Percentiles rank a stretch among this genome's conserved stretches.
Conservation (phyloP, 2,113 vertebrate species). For the Misgurnus mizolepis region DNA sequence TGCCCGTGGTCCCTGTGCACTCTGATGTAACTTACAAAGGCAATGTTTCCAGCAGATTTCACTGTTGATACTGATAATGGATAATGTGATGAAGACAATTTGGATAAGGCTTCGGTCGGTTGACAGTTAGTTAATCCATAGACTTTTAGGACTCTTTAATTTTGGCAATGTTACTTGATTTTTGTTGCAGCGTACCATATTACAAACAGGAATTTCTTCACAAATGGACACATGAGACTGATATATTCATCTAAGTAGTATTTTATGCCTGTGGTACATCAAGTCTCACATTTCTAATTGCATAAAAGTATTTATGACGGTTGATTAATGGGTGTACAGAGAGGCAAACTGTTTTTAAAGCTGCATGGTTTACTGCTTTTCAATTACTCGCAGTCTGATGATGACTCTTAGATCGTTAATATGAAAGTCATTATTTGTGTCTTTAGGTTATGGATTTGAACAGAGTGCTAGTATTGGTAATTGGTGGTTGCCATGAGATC, state of each 20-base stretch:
- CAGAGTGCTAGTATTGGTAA: neutral
- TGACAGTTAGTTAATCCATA: too few species aligned
- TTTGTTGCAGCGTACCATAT: neutral
- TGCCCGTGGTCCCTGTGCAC: neutral
- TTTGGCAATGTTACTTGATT: neutral
- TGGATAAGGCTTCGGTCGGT: too few species aligned
- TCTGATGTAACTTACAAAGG: constrained; percentile 6
- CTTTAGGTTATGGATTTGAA: constrained; percentile 7
- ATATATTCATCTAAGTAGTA: neutral
- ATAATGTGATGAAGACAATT: too few species aligned
- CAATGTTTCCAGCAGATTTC: constrained; percentile 10
- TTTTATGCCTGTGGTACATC: constrained; percentile 15
- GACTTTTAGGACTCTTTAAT: neutral
- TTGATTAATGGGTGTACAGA: constrained; percentile 49
- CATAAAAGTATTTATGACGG: constrained; percentile 46
- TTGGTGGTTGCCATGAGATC: constrained; percentile 4
- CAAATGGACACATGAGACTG: too few species aligned
- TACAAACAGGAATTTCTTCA: neutral
- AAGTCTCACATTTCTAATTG: constrained; percentile 38
- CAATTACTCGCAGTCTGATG: constrained; percentile 54
- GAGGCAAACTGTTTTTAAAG: constrained; percentile 37
- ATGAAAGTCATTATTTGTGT: constrained; percentile 31
- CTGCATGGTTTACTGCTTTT: constrained; percentile 49
- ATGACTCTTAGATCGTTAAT: constrained; percentile 43
- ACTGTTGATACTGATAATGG: neutral